Conservation (phyloP, 2,888 invertebrate species). For the Eupithecia dodoneata region DNA sequence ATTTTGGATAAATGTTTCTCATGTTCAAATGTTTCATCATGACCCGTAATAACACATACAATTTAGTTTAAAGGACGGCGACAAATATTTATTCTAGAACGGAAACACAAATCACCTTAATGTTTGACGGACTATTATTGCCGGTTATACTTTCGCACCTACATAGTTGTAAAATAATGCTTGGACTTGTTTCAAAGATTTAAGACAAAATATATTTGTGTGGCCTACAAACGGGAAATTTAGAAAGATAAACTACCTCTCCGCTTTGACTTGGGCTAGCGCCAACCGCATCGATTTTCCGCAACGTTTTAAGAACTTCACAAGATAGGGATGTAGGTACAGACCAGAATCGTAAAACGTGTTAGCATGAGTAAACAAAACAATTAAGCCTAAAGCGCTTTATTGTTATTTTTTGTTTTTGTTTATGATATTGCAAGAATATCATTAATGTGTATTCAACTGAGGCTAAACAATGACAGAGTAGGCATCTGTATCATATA, state of each 20-base stretch:
- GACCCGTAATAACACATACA: not conserved
- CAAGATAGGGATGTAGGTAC: slow-evolving; percentile 21
- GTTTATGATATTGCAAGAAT: too few relatives aligned
- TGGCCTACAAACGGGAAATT: slow-evolving; percentile 26
- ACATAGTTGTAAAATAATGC: slow-evolving; percentile 8
- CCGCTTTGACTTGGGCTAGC: slow-evolving; percentile 47
- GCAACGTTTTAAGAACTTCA: slow-evolving; percentile 33
- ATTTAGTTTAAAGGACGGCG: not conserved
- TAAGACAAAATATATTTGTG: slow-evolving; percentile 13
- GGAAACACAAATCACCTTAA: slow-evolving; percentile 3
- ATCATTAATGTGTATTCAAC: slow-evolving; percentile 5
- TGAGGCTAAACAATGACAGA: not conserved
- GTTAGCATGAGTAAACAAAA: slow-evolving; percentile 17
- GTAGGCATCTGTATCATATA: not conserved
- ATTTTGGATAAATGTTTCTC: not conserved
- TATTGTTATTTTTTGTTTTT: too few relatives aligned
- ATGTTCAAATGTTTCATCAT: too few relatives aligned
- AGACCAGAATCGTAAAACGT: slow-evolving; percentile 25
- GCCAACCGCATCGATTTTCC: slow-evolving; percentile 61
- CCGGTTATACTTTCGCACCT: not conserved
- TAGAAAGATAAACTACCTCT: slow-evolving; percentile 31
- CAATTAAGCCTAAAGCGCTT: not conserved
- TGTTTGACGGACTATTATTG: slow-evolving; percentile 2
- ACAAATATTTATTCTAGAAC: not conserved
- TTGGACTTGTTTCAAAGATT: slow-evolving; percentile 8